Evolutionary conservation across 2,113 vertebrate genomes (phyloP).

Genomic region (Gopherus flavomarginatus): DNA sequence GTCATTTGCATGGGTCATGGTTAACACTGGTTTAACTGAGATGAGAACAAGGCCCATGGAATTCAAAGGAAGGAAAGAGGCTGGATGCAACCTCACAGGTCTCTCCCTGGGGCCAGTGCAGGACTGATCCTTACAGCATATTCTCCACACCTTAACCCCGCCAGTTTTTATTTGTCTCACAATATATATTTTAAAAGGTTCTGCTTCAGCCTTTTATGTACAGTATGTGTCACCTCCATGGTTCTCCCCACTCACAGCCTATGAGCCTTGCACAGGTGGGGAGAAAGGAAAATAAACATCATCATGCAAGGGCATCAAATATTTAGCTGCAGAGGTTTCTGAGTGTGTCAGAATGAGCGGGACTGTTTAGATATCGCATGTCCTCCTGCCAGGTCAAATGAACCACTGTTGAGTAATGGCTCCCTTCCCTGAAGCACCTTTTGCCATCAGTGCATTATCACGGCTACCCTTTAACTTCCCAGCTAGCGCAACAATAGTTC

Average conservation of each 20-base stretch:
- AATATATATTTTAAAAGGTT: slow-evolving; percentile 4
- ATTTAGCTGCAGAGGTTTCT: slow-evolving; percentile 69
- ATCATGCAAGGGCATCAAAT: slow-evolving; percentile 67
- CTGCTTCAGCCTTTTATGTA: slow-evolving; percentile 7
- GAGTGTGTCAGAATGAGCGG: slow-evolving; percentile 61
- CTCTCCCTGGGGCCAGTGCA: neutral
- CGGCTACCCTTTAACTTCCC: slow-evolving; percentile 69
- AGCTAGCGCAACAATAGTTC: slow-evolving; percentile 63
- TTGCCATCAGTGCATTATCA: slow-evolving; percentile 75
- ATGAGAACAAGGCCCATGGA: neutral
- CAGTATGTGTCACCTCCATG: slow-evolving; percentile 10
- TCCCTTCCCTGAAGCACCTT: slow-evolving; percentile 63
- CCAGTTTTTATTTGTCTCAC: neutral
- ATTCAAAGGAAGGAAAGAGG: neutral
- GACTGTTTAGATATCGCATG: slow-evolving; percentile 79
- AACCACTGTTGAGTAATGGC: slow-evolving; percentile 74
- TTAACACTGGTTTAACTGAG: neutral
- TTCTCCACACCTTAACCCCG: neutral
- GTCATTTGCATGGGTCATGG: rapidly evolving
- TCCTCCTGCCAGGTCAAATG: slow-evolving; percentile 75
- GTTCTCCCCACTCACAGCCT: neutral
- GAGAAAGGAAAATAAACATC: slow-evolving; percentile 54
- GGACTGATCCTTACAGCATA: neutral
- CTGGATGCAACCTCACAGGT: no score
- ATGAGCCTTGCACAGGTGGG: slow-evolving; percentile 43